Percentiles rank a stretch among this genome's conserved stretches.
Conservation (phyloP, 2,113 vertebrate genomes). For the Carettochelys insculpta region DNA sequence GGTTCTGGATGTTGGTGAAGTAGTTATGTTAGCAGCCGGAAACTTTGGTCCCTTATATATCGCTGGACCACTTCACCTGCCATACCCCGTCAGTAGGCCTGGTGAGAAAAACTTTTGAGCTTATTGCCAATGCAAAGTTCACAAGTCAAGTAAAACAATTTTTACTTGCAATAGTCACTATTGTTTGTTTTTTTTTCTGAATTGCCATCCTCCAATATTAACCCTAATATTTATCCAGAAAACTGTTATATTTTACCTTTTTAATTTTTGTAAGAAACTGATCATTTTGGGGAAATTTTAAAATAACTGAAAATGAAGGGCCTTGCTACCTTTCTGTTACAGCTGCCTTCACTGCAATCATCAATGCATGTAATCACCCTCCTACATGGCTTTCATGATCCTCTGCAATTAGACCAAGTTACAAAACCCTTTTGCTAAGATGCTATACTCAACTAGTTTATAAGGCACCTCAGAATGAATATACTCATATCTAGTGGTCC, state of each 20-base stretch:
- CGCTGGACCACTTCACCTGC: too few species aligned
- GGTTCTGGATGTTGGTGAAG: too few species aligned
- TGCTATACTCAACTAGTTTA: background rate
- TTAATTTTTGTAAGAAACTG: too few species aligned
- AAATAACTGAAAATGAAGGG: background rate
- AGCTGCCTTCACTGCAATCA: background rate
- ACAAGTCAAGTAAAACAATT: background rate
- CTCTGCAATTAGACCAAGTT: accelerated
- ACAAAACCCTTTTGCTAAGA: background rate
- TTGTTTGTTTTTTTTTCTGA: background rate
- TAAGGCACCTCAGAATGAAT: background rate
- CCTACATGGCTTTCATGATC: accelerated
- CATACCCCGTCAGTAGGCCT: too few species aligned
- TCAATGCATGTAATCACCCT: accelerated
- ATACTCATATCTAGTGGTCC: accelerated
- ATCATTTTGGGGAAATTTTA: background rate
- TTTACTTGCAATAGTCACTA: background rate
- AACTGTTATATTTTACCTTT: background rate
- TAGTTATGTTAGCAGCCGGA: too few species aligned
- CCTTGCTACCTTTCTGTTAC: background rate
- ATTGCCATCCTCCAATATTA: background rate
- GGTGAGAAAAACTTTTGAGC: background rate
- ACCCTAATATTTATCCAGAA: background rate
- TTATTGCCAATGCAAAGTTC: background rate
- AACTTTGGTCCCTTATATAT: too few species aligned